Percentiles rank a stretch among this genome's conserved stretches.
phyloP scores from a whole-genome alignment of 2,888 invertebrate genomes.

The Chironomus tentans region DNA sequence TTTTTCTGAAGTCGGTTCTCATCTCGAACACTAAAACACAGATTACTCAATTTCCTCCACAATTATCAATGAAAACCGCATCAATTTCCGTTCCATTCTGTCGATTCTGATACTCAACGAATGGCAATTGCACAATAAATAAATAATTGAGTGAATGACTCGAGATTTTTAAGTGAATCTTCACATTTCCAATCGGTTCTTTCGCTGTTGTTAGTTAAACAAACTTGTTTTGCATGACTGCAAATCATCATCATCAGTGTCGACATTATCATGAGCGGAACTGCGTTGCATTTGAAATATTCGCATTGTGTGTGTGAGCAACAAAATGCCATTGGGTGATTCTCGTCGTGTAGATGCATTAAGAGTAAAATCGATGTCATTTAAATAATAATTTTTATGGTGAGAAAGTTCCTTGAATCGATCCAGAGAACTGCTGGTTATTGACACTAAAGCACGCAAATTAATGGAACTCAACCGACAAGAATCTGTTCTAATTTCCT shows the following conservation, averaged over 20 bases:
- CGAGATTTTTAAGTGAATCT: too few relatives aligned
- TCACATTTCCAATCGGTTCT: neutral
- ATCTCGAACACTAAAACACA: neutral
- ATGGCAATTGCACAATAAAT: neutral
- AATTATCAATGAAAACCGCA: conserved; percentile 11
- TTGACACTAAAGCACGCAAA: neutral
- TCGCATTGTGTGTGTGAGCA: too few relatives aligned
- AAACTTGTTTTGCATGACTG: conserved; percentile 16
- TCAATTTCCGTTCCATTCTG: conserved; percentile 14
- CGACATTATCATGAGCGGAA: neutral
- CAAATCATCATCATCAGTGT: neutral
- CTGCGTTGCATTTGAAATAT: neutral
- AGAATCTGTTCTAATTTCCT: conserved; percentile 11
- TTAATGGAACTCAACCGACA: neutral
- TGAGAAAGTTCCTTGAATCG: neutral
- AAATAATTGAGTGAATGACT: neutral
- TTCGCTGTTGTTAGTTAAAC: neutral
- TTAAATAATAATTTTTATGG: neutral
- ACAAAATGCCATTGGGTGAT: neutral
- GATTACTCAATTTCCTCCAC: neutral
- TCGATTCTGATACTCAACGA: neutral
- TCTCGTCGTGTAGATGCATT: neutral
- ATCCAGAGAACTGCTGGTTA: neutral
- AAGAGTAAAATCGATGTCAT: neutral
- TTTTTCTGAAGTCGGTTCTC: neutral